Evolutionary conservation across 2,888 invertebrate species (phyloP).

Genomic region (Lasioglossum lativentre): DNA sequence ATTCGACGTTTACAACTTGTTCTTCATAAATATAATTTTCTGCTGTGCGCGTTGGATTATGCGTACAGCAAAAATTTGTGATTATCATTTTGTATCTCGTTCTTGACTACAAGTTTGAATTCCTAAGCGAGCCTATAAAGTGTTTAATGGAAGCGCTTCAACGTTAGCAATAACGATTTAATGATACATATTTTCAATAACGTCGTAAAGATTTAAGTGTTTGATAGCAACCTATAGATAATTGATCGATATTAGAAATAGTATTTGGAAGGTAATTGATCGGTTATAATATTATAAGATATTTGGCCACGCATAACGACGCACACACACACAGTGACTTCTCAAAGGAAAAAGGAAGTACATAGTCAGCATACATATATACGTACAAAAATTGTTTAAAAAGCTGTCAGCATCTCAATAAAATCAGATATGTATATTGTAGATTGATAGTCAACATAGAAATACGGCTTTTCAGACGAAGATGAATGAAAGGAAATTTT

Average conservation of each 20-base stretch:
- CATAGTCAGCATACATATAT: neutral
- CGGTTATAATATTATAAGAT: too few relatives aligned
- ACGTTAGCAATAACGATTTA: neutral
- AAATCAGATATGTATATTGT: neutral
- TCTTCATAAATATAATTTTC: neutral
- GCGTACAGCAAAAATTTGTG: neutral
- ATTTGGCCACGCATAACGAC: too few relatives aligned
- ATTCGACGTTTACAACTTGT: neutral
- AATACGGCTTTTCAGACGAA: neutral
- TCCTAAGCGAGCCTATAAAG: neutral
- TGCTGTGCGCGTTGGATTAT: neutral
- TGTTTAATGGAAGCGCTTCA: neutral
- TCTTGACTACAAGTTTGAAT: neutral
- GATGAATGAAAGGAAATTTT: slow-evolving; percentile 28
- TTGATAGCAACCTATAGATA: too few relatives aligned
- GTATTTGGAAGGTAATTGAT: neutral
- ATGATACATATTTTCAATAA: too few relatives aligned
- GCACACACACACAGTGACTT: too few relatives aligned
- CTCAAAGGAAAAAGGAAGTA: neutral
- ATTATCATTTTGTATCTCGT: neutral
- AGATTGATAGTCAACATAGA: slow-evolving; percentile 11
- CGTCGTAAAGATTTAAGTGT: too few relatives aligned
- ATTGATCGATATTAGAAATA: neutral
- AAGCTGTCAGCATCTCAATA: neutral
- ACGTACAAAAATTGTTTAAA: neutral